Conservation (phyloP, 2,113 vertebrate species). For the Paradisaea rubra region DNA sequence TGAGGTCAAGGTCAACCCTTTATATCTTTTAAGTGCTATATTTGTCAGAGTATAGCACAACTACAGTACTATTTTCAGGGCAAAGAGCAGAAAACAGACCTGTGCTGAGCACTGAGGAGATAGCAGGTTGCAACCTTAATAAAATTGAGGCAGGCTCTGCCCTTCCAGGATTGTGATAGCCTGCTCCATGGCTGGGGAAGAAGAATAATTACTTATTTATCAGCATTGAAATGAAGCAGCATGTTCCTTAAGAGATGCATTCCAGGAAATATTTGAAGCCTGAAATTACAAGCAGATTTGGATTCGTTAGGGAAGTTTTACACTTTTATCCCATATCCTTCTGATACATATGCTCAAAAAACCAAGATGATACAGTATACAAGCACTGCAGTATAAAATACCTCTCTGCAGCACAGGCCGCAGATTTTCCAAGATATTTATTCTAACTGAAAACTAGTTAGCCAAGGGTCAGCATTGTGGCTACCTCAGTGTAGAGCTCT, state of each 20-base stretch:
- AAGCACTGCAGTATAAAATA: background rate
- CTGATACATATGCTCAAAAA: background rate
- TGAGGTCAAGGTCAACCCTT: background rate
- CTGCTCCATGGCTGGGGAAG: background rate
- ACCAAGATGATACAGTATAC: background rate
- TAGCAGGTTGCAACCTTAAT: background rate
- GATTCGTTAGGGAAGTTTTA: background rate
- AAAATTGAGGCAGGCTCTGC: background rate
- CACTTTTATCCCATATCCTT: background rate
- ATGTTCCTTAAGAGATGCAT: background rate
- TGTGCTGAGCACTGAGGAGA: background rate
- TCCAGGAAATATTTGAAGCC: background rate
- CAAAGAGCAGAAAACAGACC: conserved; percentile 21
- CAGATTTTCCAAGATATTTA: background rate
- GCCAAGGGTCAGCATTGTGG: background rate
- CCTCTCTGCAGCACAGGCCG: background rate
- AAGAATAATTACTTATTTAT: background rate
- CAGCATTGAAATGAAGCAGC: background rate
- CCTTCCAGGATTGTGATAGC: background rate
- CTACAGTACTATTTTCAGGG: background rate
- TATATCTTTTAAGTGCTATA: background rate
- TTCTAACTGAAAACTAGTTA: background rate
- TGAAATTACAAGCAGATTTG: background rate
- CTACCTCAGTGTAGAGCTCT: background rate
- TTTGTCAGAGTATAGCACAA: background rate